A percentile compares a stretch with the other conserved stretches of the same genome.
Conservation (phyloP, 37 sponge, comb jelly and placozoan species). For the Geodia barretti region DNA sequence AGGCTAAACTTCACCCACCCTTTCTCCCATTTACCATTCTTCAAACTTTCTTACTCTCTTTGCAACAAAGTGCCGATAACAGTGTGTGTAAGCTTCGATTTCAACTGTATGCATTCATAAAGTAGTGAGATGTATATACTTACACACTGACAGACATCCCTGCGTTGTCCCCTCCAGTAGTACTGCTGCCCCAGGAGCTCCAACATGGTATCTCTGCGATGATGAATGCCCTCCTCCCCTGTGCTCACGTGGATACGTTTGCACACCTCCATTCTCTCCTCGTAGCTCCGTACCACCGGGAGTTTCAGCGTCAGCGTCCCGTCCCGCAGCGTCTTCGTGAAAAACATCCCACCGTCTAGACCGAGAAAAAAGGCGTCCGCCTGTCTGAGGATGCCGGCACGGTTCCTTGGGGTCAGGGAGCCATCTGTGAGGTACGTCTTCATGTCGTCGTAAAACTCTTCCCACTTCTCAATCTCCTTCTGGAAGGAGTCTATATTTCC, state of each 20-base stretch:
- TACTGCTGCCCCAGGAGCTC: constrained; percentile 31
- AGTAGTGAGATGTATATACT: constrained; percentile 8
- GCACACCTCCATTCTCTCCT: constrained; percentile 32
- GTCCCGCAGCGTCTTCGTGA: constrained; percentile 6
- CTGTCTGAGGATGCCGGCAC: not conserved
- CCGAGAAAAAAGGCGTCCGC: constrained; percentile 20
- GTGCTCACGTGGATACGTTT: constrained; percentile 27
- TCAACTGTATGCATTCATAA: no score
- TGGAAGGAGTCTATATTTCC: not conserved
- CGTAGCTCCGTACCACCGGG: constrained; percentile 30
- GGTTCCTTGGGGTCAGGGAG: not conserved
- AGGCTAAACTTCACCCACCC: no score
- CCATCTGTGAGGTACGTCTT: not conserved
- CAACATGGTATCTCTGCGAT: constrained; percentile 47
- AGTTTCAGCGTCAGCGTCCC: not conserved
- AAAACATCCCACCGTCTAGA: constrained; percentile 10
- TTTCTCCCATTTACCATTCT: no score
- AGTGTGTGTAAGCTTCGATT: no score
- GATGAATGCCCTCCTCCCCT: constrained; percentile 7
- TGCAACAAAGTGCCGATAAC: no score
- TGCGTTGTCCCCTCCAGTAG: constrained; percentile 50
- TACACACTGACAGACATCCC: constrained; percentile 42
- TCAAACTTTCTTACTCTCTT: no score
- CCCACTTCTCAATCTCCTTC: constrained; percentile 25
- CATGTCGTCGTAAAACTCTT: constrained; percentile 41